Base-by-base conservation (phyloP, 2,113 vertebrate genomes). In the Prolemur simus region DNA sequence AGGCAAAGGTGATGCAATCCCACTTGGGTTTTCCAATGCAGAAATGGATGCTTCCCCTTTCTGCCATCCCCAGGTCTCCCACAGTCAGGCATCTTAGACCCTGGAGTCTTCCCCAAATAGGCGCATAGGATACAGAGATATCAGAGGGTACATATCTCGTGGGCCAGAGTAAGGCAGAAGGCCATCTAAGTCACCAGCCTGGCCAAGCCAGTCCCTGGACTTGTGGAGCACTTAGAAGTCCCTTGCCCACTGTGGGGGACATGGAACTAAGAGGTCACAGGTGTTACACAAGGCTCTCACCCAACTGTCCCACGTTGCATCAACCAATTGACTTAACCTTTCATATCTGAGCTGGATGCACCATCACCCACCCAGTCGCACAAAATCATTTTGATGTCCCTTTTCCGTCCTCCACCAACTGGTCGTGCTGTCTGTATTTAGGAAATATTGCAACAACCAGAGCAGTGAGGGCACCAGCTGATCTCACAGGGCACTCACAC, bases 61-160 rank as follows among this genome's bases (percentile, higher is more conserved):
- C 3, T 49, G 29, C 21, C 23, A 7, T 37, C 27, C 20, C 20
- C 29, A 5, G 2, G 14, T 60, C 27, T 25, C 82, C 47, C 58
- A 29, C 1, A 11, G 12, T 42, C 52, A 21, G 27, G 21, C 14
- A 3, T 20, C 32, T 13, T 45, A 37, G 25, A 37, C 5, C 25
- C 60, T 54, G 32, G 54, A 13, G 27, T 37, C 37, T 34, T 52
- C 42, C 29, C 63, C 21, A 47, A 29, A 7, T 8, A 14, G 25
- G 12, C 21, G 1, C 5, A 3, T 6, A 17, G n/a, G 66, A 27
- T 9, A 45, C 7, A 37, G 56, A 27, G 14, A 23, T 0, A 12
- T 37, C n/a, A 37, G 32, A 32, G 5, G 8, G 0, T 13, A 12
- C 1, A 3, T 0, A 5, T 13, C 37, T 56, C 47, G 27, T 49